These are phyloP conservation scores for Ibidorhyncha struthersii DNA, from an alignment of 2,113 vertebrate species.

Conservation along the genomic window DNA sequence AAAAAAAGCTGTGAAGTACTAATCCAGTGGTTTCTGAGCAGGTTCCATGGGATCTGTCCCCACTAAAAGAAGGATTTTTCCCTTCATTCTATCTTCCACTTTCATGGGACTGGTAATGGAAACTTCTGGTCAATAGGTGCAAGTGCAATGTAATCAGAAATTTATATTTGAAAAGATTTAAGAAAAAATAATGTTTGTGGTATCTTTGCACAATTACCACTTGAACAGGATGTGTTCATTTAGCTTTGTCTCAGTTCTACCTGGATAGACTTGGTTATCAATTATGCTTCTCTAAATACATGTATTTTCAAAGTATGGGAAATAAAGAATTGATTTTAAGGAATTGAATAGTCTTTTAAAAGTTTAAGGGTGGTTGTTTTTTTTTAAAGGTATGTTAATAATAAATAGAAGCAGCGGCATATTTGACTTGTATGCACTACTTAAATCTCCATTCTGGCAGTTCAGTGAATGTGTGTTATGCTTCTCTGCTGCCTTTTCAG, in stretches of 20 bases:
- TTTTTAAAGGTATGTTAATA: background rate
- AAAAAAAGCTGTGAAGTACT: background rate
- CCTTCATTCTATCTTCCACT: background rate
- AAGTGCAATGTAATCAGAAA: background rate
- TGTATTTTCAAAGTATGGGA: background rate
- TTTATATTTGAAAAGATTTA: background rate
- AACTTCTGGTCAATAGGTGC: background rate
- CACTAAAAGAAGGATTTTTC: background rate
- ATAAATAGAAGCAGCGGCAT: background rate
- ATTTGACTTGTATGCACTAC: background rate
- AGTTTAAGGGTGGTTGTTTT: background rate
- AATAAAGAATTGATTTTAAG: background rate
- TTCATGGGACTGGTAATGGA: background rate
- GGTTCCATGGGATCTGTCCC: background rate
- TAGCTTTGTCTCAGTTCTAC: background rate
- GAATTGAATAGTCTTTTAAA: background rate
- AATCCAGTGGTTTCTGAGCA: background rate
- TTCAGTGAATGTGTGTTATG: conserved; percentile 27
- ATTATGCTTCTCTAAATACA: background rate
- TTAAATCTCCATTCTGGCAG: conserved; percentile 45
- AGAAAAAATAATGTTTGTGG: background rate
- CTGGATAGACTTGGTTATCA: background rate
- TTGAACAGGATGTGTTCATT: background rate
- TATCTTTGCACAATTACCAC: background rate
- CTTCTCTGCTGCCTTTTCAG: conserved; percentile 45